A percentile compares a stretch with the other conserved stretches of the same genome.
These are phyloP conservation scores for Patella depressa DNA, from an alignment of 2,888 invertebrate species.

Conservation along the genomic window DNA sequence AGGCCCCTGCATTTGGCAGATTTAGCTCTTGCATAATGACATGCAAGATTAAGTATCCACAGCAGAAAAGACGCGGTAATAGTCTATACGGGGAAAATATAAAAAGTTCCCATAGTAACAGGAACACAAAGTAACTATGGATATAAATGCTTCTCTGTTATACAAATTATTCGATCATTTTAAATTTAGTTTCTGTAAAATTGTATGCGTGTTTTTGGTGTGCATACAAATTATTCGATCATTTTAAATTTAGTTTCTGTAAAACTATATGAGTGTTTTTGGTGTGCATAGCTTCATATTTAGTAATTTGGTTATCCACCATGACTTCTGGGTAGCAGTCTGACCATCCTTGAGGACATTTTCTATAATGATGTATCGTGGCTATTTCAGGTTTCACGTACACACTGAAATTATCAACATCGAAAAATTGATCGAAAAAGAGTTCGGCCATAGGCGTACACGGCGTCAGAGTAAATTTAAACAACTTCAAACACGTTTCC, in stretches of 20 bases:
- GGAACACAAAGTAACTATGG: no score
- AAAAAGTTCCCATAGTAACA: no score
- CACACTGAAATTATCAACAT: conserved; percentile 11
- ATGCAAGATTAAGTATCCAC: no score
- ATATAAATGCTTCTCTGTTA: no score
- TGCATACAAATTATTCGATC: neutral
- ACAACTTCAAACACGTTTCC: no score
- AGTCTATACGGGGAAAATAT: no score
- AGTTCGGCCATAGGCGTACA: no score
- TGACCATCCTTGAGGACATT: conserved; percentile 16
- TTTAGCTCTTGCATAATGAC: no score
- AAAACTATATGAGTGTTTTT: neutral
- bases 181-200: conserved; percentile 2
- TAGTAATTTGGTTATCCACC: neutral
- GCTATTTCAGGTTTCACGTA: conserved; percentile 17
- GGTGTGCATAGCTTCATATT: neutral
- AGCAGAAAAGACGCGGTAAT: no score
- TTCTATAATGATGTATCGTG: conserved; percentile 19
- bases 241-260: neutral
- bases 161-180: no score
- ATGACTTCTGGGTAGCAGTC: conserved; percentile 8
- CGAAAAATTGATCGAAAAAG: neutral
- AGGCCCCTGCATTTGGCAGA: no score
- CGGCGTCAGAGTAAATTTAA: no score
- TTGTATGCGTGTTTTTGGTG: neutral